Conservation (phyloP, 2,888 invertebrate species). For the Listrodromus nycthemerus region DNA sequence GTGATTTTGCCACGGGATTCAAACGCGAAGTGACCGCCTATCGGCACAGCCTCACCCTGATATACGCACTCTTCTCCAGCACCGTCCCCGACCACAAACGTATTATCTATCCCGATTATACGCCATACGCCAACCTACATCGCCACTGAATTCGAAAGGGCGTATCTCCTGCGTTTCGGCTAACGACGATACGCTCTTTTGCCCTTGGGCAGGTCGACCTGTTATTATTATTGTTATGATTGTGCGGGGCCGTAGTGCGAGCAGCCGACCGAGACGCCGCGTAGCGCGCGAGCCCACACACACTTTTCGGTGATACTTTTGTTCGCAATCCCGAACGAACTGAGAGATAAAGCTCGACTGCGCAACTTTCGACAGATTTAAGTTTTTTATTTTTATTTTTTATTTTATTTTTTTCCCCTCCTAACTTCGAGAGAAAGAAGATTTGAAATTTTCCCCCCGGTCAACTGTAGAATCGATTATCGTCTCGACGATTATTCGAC, state of each 20-base stretch:
- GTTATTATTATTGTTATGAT: background rate
- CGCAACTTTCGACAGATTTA: background rate
- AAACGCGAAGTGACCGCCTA: slow-evolving; percentile 52
- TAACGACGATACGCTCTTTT: background rate
- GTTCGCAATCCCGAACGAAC: background rate
- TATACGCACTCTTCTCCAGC: slow-evolving; percentile 55
- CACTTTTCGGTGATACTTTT: background rate
- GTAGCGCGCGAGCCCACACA: background rate
- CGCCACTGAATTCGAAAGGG: background rate
- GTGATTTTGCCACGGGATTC: slow-evolving; percentile 42
- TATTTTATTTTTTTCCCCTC: too few species aligned
- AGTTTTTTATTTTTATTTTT: too few species aligned
- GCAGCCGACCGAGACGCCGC: background rate
- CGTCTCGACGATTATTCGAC: too few species aligned
- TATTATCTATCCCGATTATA: slow-evolving; percentile 27
- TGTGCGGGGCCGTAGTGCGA: background rate
- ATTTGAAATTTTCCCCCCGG: too few species aligned
- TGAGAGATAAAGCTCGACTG: background rate
- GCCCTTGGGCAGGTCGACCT: background rate
- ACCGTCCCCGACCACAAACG: slow-evolving; percentile 46
- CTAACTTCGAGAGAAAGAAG: background rate
- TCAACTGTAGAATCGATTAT: too few species aligned
- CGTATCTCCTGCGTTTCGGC: background rate
- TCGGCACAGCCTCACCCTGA: slow-evolving; percentile 53
- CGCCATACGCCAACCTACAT: background rate